Conservation (phyloP, 2,113 vertebrate genomes). For the Gadus chalcogrammus region DNA sequence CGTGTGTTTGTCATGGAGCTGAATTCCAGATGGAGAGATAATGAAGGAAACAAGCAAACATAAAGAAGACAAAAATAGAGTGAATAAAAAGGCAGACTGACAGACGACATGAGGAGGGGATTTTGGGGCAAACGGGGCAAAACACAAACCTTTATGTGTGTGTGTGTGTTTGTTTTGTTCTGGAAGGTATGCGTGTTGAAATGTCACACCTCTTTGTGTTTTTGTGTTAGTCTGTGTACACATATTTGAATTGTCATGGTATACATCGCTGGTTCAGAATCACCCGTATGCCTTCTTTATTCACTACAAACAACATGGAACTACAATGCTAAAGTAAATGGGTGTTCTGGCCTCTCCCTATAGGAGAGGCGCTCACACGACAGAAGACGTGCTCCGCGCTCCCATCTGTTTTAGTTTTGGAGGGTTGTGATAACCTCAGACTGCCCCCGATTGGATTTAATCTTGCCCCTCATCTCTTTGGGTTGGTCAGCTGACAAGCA, state of each 20-base stretch:
- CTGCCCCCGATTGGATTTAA: conserved; percentile 69
- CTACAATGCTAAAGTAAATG: conserved; percentile 49
- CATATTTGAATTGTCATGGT: no score
- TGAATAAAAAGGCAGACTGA: conserved; percentile 57
- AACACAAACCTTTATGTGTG: not conserved
- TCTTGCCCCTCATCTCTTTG: conserved; percentile 64
- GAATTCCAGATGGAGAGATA: conserved; percentile 73
- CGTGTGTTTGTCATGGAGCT: conserved; percentile 64
- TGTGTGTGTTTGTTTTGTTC: no score
- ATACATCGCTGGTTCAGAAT: not conserved
- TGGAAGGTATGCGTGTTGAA: no score
- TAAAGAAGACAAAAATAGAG: conserved; percentile 71
- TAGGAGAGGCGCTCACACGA: conserved; percentile 43
- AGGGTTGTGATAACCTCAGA: conserved; percentile 69
- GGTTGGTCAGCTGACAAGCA: conserved; percentile 60
- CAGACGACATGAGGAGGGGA: conserved; percentile 46
- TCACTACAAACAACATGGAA: conserved; percentile 34
- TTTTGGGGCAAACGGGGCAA: conserved; percentile 26
- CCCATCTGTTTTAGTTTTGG: conserved; percentile 72
- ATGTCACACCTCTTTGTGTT: no score
- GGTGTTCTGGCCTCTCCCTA: conserved; percentile 54
- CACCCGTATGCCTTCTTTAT: not conserved
- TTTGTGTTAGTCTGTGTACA: no score
- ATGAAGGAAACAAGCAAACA: conserved; percentile 71
- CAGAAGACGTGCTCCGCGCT: conserved; percentile 54